Evolutionary conservation across 2,797 vertebrate species (phyloP), one percentile per base, ranked within the genome.

Genomic region (Enteromius mattozi): DNA sequence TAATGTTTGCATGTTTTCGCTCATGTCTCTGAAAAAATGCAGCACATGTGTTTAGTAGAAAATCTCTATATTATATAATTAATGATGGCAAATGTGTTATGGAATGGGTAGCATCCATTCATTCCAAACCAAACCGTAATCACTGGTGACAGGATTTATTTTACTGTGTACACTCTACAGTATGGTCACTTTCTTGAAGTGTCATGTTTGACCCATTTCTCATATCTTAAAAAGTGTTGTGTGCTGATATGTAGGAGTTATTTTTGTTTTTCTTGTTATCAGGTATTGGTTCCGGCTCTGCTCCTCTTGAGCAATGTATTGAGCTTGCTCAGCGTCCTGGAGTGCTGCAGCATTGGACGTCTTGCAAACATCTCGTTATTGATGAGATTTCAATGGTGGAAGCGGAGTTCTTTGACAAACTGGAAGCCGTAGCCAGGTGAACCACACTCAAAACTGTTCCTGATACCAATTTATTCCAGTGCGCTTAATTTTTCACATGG

Each of bases 361-460:
- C 89, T 90, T 99, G 98, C 86, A 96, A 93, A 27, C 96, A 97
- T 87, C 94, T 99, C 69, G 94, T 99, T 92, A 97, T 99, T 0
- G 98, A 99, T 2, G 98, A 99, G 93, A 92, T 99, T 88, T 99
- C 98, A 8, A 99, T 99, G 98, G 97, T 99, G 87, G 97, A 99
- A n/a, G 97, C 96, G 0, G 94, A 95, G 65, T 96, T 99, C 89
- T 99, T 99, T 86, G 98, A 99, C 89, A 99, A 96, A 90, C 94
- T 99, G 5, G 98, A 99, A 90, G 94, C 96, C 0, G 95, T 99
- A 51, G 97, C 97, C 65, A 97, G 98, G 98, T 98, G 86, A 90
- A 88, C 7, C 3, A n/a, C 51, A 16, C 6, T 0, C 14, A n/a
- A 0, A 42, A 42, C 47, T 0, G 33, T 30, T 4, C 12, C 4